Conservation (phyloP, 2,797 vertebrate species). For the Phrynocephalus guinanensis region DNA sequence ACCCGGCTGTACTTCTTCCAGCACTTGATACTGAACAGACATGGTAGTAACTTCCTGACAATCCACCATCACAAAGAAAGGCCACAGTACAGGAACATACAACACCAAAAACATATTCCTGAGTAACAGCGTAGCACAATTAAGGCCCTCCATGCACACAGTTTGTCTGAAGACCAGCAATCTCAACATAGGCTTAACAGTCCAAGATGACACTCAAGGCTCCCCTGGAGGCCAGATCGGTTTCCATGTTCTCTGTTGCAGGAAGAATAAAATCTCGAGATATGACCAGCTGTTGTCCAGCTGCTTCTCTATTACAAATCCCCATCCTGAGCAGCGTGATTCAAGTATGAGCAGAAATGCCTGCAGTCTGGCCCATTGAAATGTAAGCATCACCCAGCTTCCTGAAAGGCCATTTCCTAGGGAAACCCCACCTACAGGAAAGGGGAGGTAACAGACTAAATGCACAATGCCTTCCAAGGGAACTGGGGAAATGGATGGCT, state of each 20-base stretch:
- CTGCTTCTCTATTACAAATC: background rate
- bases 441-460: constrained; percentile 76
- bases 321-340: background rate
- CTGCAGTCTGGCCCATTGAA: constrained; percentile 48
- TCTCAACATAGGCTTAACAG: background rate
- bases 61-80: constrained; percentile 65
- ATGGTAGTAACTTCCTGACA: constrained; percentile 78
- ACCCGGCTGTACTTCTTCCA: constrained; percentile 86
- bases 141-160: constrained; percentile 14
- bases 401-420: constrained; percentile 78
- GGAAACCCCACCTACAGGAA: constrained; percentile 86
- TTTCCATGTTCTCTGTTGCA: background rate
- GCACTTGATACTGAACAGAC: constrained; percentile 82
- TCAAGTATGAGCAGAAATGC: background rate
- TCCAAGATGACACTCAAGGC: constrained; percentile 19
- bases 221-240: constrained; percentile 39
- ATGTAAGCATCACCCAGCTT: constrained; percentile 61
- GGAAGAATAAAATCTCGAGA: constrained; percentile 15
- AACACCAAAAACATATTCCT: constrained; percentile 65
- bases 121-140: background rate
- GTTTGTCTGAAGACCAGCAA: background rate
- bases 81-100: constrained; percentile 70
- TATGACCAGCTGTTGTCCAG: constrained; percentile 19
- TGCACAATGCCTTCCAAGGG: constrained; percentile 49
- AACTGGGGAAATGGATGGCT: background rate